Base-by-base conservation (phyloP, 2,888 invertebrate genomes). In the Sceliomorpha sp. region DNA sequence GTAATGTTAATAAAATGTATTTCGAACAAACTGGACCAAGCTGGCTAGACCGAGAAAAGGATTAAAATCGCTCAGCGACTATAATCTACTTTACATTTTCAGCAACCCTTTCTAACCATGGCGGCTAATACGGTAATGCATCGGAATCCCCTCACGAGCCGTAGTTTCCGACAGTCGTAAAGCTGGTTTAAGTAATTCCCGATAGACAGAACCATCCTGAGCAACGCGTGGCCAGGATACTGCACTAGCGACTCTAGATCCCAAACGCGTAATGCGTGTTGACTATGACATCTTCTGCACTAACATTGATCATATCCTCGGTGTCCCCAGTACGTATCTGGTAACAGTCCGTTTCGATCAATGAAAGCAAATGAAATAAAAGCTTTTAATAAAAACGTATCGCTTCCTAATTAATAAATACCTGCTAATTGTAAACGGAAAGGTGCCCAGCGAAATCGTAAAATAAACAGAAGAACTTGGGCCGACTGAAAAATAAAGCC, bases 121-220 rank as follows among this genome's bases (percentile, higher is more conserved):
- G 73, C 76, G 80, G 80, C 83, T 86, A 86, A 86, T 85, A 83
- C 84, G 81, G 83, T 86, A 86, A 86, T 84, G 84, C 86, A 84
- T 81, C 78, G 82, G 77, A 85, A 86, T 83, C 83, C 83, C 84
- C 73, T 80, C 75, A 79, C 74, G 75, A 72, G 62, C 59, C 72
- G 78, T 79, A 83, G 81, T 81, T 84, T 81, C 78, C 78, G 78
- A 69, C 77, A 81, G 82, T 84, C 85, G 83, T 85, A 85, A 86
- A 85, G 84, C 83, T 81, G 84, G 82, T 84, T 83, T 84, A 84
- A 85, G 85, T 85, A 84, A 86, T 84, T 85, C 82, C 79, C 83
- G 83, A 82, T 82, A 82, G 82, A 81, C 78, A 72, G 76, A 80
- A 78, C 75, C 77, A 76, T 77, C 66, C 75, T 70, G 56, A 71